These are phyloP conservation scores for Bradypus variegatus DNA, from an alignment of 2,797 vertebrate species.

Conservation along the genomic window DNA sequence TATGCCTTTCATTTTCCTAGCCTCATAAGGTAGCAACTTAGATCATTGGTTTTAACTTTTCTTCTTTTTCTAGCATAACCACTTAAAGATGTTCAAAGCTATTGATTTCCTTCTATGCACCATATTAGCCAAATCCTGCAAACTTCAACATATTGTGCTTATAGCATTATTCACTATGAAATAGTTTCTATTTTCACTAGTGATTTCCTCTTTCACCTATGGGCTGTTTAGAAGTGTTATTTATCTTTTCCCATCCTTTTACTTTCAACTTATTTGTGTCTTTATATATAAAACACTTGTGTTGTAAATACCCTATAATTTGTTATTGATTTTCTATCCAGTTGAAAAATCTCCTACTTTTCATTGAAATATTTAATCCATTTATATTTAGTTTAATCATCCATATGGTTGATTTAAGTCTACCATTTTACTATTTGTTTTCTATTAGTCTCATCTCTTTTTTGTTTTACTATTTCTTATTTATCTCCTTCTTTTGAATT, in stretches of 20 bases:
- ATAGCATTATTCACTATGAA: not conserved
- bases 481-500: not conserved
- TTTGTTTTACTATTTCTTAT: not conserved
- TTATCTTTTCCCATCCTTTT: not conserved
- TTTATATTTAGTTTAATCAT: not conserved
- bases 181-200: not conserved
- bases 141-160: not conserved
- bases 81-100: not conserved
- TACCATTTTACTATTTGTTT: not conserved
- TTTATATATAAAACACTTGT: not conserved
- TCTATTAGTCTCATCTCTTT: not conserved
- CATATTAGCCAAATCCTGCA: not conserved
- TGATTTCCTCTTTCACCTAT: not conserved
- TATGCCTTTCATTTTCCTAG: not conserved
- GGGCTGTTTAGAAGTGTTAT: not conserved
- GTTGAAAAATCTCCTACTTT: not conserved
- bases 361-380: not conserved
- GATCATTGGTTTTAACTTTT: not conserved
- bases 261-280: not conserved
- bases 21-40: not conserved
- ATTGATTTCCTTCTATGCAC: not conserved
- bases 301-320: not conserved
- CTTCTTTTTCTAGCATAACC: not conserved
- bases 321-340: not conserved
- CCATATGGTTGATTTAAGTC: not conserved